A percentile compares a stretch with the other conserved stretches of the same genome.
Conservation (phyloP, 2,888 invertebrate species). For the Rapana venosa region DNA sequence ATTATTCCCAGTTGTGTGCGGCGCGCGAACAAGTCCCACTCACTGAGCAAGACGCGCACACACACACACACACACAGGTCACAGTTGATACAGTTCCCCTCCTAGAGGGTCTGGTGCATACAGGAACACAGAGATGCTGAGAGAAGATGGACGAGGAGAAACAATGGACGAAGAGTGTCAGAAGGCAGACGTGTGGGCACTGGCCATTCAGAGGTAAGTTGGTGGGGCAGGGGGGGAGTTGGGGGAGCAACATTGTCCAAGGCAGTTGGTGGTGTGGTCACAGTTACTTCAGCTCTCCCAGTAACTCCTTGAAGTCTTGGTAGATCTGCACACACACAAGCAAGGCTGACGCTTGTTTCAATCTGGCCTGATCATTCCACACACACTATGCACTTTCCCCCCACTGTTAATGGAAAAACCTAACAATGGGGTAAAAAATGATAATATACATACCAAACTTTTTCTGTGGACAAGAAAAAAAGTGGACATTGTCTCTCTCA, state of each 20-base stretch:
- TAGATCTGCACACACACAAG: conserved; percentile 6
- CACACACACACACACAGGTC: too few relatives aligned
- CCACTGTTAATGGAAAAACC: background rate
- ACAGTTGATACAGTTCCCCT: too few relatives aligned
- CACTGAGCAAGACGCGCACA: background rate
- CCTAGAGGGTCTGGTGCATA: background rate
- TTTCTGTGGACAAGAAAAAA: too few relatives aligned
- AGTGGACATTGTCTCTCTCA: too few relatives aligned
- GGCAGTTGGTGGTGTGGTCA: background rate
- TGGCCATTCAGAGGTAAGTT: conserved; percentile 12
- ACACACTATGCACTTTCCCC: background rate
- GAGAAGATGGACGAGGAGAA: background rate
- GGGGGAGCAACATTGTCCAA: background rate
- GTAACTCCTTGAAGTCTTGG: conserved; percentile 53
- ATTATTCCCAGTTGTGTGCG: too few relatives aligned
- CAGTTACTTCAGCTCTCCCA: conserved; percentile 18
- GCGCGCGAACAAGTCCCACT: background rate
- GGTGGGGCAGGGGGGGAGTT: background rate
- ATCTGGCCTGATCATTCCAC: background rate
- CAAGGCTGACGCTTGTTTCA: background rate
- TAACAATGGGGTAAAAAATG: background rate
- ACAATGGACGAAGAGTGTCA: conserved; percentile 20
- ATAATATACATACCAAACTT: too few relatives aligned
- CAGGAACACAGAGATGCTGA: background rate
- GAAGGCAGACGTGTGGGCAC: background rate